Evolutionary conservation across 2,888 invertebrate species (phyloP).

Genomic region (Euzetes globulus): DNA sequence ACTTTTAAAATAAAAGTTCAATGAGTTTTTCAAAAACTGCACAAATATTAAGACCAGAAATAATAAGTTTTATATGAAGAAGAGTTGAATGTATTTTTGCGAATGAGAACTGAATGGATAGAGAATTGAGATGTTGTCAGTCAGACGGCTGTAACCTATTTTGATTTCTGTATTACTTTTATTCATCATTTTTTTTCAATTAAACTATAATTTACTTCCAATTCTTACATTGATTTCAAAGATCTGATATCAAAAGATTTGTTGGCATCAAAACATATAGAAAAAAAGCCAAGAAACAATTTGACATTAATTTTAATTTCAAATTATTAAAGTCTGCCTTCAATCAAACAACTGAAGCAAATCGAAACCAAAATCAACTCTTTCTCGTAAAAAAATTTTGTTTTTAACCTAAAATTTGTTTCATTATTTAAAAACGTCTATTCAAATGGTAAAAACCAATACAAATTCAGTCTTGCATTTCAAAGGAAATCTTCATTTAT

Average conservation of each 20-base stretch:
- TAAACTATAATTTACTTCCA: not conserved
- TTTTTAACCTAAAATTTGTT: slow-evolving; percentile 15
- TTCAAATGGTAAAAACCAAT: too few relatives aligned
- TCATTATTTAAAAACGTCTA: too few relatives aligned
- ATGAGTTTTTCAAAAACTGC: too few relatives aligned
- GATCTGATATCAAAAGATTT: not conserved
- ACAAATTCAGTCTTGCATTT: not conserved
- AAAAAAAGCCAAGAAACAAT: not conserved
- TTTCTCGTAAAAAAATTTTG: not conserved
- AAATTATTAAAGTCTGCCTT: not conserved
- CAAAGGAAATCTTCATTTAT: not conserved
- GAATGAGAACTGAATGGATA: too few relatives aligned
- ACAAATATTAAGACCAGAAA: too few relatives aligned
- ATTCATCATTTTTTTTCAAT: too few relatives aligned
- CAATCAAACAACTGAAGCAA: not conserved
- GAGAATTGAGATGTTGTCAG: too few relatives aligned
- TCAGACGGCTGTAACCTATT: too few relatives aligned
- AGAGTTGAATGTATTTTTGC: too few relatives aligned
- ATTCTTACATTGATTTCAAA: not conserved
- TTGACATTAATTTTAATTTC: not conserved
- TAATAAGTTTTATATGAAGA: too few relatives aligned
- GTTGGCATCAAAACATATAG: not conserved
- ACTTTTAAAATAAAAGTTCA: too few relatives aligned
- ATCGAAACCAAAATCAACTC: slow-evolving; percentile 4
- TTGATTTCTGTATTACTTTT: too few relatives aligned